phyloP scores from a whole-genome alignment of 1,140 invertebrate genomes.

The Gryllus bimaculatus region DNA sequence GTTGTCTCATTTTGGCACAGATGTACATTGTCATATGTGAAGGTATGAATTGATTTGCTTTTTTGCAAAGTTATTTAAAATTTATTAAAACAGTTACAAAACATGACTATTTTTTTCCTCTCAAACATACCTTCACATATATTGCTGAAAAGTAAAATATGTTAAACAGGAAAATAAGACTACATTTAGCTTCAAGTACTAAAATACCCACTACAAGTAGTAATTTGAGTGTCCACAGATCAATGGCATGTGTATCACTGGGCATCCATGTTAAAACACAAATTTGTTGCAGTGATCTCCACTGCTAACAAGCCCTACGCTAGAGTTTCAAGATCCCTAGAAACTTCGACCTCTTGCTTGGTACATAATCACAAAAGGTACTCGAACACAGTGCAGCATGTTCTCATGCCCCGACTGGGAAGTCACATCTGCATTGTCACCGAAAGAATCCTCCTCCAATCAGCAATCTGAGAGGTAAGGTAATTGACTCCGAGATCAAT shows the following conservation, averaged over 20 bases:
- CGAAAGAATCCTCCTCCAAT: slow-evolving; percentile 3
- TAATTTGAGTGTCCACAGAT: neutral
- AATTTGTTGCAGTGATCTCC: slow-evolving; percentile 17
- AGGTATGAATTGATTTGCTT: slow-evolving; percentile 3
- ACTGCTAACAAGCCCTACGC: slow-evolving; percentile 26
- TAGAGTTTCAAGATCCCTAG: neutral
- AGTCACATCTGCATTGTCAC: neutral
- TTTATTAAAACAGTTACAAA: too few relatives aligned
- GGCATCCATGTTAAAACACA: neutral
- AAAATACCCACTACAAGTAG: slow-evolving; percentile 7
- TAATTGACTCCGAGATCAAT: neutral
- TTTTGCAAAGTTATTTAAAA: too few relatives aligned
- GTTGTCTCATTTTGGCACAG: slow-evolving; percentile 17
- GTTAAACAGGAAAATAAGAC: slow-evolving; percentile 8
- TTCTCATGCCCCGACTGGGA: neutral
- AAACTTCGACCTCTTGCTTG: neutral
- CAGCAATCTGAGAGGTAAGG: neutral
- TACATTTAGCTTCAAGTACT: neutral
- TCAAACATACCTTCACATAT: slow-evolving; percentile 9
- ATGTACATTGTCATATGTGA: slow-evolving; percentile 10
- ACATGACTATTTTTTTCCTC: too few relatives aligned
- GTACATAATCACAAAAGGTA: neutral
- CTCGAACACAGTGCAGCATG: neutral
- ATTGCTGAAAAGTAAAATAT: slow-evolving; percentile 12
- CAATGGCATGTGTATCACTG: neutral